Evolutionary conservation across 2,888 invertebrate genomes (phyloP), one percentile per base, ranked within the genome.

Genomic region (Bombyx huttoni): DNA sequence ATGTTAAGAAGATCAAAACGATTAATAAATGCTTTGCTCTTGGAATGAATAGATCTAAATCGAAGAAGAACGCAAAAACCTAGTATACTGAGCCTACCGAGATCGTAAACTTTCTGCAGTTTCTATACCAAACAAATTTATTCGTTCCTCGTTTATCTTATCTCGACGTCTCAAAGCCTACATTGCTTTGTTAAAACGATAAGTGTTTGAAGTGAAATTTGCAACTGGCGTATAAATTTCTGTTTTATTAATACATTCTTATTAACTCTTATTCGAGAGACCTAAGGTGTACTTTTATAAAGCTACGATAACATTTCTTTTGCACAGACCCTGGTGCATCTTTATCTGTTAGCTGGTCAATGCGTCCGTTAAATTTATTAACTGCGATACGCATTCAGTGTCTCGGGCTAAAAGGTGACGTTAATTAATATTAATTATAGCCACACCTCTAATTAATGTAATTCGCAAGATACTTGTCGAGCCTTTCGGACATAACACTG

Each of bases 351-450:
- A 74, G 75, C 74, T 75, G 77, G 70, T 73, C 78, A 78, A 79
- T 81, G 81, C 80, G 73, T 70, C 67, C 75, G 72, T 76, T 77
- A 81, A 85, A 88, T 88, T 88, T 87, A 88, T 88, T 86, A 83
- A 86, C 85, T 76, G 83, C 85, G 88, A 87, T 88, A 87, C 84
- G 85, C 82, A 78, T 83, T 84, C 81, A 79, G 78, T 84, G 85
- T 85, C 79, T 78, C 80, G 70, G 76, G 73, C 80, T 85, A 79
- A 85, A 84, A 86, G 83, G 82, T 80, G 85, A 81, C 82, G 83
- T 81, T 83, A 88, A 87, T 86, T 86, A 84, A 87, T 86, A 88
- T 88, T 86, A 86, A 88, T 87, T 85, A 86, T 80, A 72, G 76
- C 82, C 84, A 84, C 87, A 86, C 85, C 85, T 85, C 79, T 86